Percentiles rank a stretch among this genome's conserved stretches.
These are phyloP conservation scores for Carlito syrichta DNA, from an alignment of 2,113 vertebrate species.

Conservation along the genomic window DNA sequence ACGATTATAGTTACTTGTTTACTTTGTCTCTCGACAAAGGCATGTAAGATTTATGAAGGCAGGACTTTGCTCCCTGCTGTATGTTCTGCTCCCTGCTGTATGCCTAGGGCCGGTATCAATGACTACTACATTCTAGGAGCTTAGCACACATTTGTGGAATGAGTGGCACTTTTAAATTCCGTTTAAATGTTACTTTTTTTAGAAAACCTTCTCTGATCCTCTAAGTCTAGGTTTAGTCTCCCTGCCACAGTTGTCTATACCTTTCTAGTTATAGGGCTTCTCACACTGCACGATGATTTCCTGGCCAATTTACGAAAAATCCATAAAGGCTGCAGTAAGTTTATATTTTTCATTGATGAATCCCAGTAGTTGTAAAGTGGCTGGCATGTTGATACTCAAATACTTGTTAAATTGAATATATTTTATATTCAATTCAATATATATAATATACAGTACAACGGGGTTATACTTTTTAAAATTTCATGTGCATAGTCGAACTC, in stretches of 20 bases:
- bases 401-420: not conserved
- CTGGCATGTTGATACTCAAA: not conserved
- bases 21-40: not conserved
- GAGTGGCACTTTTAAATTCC: not conserved
- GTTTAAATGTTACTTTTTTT: not conserved
- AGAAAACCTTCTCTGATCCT: not conserved
- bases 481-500: not conserved
- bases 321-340: not conserved
- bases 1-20: not conserved
- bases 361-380: not conserved
- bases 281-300: not conserved
- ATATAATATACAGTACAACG: not conserved
- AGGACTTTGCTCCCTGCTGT: not conserved
- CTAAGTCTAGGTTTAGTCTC: not conserved
- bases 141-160: not conserved
- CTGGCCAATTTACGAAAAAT: not conserved
- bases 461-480: not conserved
- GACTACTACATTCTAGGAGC: not conserved
- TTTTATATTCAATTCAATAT: not conserved
- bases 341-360: not conserved
- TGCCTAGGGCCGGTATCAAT: not conserved
- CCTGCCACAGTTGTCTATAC: not conserved
- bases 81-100: not conserved
- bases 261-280: not conserved
- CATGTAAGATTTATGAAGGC: not conserved